Evolutionary conservation across 37 sponge, comb jelly and placozoan species (phyloP), one percentile per base, ranked within the genome.

Genomic region (Theonella swinhoei): DNA sequence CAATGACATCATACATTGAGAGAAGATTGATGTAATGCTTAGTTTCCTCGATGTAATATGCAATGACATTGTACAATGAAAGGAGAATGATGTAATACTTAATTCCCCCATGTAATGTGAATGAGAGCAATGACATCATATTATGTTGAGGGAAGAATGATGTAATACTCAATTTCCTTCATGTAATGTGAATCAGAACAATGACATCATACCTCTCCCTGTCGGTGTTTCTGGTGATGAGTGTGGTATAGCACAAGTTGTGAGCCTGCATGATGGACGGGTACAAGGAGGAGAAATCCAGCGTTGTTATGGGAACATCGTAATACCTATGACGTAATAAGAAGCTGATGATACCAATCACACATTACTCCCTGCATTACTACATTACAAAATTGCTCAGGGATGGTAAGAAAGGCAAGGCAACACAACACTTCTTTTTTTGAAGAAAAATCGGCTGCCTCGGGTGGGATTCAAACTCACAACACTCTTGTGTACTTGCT

Each of bases 241-340:
- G 86, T 0, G 96, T 92, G 82, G 99, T 93, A 83, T 98, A 98
- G 86, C 99, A 98, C 26, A 98, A 88, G 69, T 98, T 98, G 81
- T 98, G 95, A 34, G 99, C 99, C 68, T 94, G 96, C 96, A 98
- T 98, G 88, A 98, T 98, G 76, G 94, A 93, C 0, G 99, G 99
- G 77, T 98, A 98, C 73, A 98, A 89, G 7, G 99, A 98, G 30
- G 99, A 93, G 83, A 98, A 98, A 71, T 98, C 99, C 81, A 98
- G 89, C 28, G 95, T 94, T 25, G 96, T 90, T 43, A 98, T 94
- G 76, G 99, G 99, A 43, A 83, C 79, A 58, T 87, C 80, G 39
- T 98, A 98, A 87, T 94, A 98, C 30, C 94, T 93, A 41, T n/a
- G 39, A 62, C n/a, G n/a, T n/a, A n/a, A n/a, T 5, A 34, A 70